Evolutionary conservation across 2,888 invertebrate species (phyloP), one percentile per base, ranked within the genome.

Genomic region (Nomada ferruginata): DNA sequence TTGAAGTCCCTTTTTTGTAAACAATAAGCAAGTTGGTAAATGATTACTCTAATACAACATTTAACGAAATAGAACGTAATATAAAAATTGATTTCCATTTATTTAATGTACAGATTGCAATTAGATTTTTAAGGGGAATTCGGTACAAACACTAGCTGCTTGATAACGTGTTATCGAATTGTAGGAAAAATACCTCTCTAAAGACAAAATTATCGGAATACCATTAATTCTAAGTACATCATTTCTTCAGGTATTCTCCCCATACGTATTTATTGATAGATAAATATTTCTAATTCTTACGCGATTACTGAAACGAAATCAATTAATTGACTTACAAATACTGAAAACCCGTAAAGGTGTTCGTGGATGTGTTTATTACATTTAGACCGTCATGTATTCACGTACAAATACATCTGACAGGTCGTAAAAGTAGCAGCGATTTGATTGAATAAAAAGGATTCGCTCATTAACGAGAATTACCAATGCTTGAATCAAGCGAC

Each of bases 381-480:
- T 9, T 7, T 53, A 50, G 57, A 50, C 20, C 47, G 50, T 44
- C 44, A 29, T 20, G 23, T 15, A 71, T 71, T 65, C 65, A 59
- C 69, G 26, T 64, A 61, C 60, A 50, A 73, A 68, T 55, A 55
- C 29, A 59, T 70, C 42, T n/a, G 71, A 36, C 42, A 52, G 65
- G 42, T 26, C 26, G 26, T 26, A 26, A 26, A 26, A 26, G 26
- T 26, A 26, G 26, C 26, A 26, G 26, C 26, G 26, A 26, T 26
- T 26, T 26, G 26, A 26, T 26, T 26, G 47, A 61, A 75, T 64
- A 52, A 23, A 29, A 36, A 44, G 44, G 26, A 61, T 64, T 66
- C 65, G 23, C 18, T 53, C 47, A 23, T 69, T 59, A 61, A 10
- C 20, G 64, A 26, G 68, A 79, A 79, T 79, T 52, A 42, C 50